phyloP scores from a whole-genome alignment of 2,113 vertebrate species.

The Columba janthina region DNA sequence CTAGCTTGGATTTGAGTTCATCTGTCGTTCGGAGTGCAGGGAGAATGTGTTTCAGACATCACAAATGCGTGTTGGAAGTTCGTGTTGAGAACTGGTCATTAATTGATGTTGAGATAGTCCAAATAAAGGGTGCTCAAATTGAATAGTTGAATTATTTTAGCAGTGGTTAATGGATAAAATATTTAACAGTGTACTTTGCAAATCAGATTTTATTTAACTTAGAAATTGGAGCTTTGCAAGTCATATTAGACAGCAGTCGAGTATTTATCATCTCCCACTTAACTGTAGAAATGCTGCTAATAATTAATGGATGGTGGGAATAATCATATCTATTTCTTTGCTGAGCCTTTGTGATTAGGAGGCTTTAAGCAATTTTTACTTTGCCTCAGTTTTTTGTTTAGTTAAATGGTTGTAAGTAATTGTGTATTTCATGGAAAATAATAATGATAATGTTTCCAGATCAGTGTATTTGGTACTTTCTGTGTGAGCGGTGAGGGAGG shows the following conservation, averaged over 20 bases:
- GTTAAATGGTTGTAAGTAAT: background rate
- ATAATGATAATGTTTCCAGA: background rate
- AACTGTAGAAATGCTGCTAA: background rate
- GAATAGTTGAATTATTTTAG: conserved; percentile 80
- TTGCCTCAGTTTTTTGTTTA: background rate
- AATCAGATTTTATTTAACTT: conserved; percentile 81
- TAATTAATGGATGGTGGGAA: conserved; percentile 14
- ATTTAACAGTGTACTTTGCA: conserved; percentile 83
- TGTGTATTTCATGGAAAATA: background rate
- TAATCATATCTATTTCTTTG: background rate
- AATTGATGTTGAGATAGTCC: background rate
- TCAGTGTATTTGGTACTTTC: background rate
- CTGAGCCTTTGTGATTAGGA: background rate
- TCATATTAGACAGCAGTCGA: conserved; percentile 46
- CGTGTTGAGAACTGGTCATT: background rate
- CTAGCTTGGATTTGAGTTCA: background rate
- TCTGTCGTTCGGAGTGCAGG: background rate
- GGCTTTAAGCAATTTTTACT: background rate
- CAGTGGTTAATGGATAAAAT: conserved; percentile 74
- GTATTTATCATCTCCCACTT: conserved; percentile 74
- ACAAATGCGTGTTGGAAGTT: background rate
- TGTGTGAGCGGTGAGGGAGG: fast-evolving
- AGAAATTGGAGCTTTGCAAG: conserved; percentile 77
- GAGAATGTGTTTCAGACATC: background rate
- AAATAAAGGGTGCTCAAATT: conserved; percentile 73